Evolutionary conservation across 2,113 vertebrate species (phyloP).

Genomic region (Cavia aperea): DNA sequence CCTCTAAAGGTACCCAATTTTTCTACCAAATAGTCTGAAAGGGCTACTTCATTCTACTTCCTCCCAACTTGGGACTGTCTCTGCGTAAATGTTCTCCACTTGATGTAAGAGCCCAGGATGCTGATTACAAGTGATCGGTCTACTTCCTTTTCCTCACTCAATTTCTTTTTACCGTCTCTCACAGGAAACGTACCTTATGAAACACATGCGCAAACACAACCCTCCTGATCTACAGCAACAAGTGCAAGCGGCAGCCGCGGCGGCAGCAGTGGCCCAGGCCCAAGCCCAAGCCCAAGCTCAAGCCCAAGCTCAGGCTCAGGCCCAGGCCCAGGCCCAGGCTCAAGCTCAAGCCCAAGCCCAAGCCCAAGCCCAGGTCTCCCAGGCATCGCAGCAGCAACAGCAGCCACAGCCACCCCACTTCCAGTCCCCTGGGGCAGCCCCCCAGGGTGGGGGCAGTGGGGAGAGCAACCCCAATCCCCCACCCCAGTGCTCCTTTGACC

Average conservation of each 20-base stretch:
- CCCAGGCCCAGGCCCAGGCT: constrained; percentile 72
- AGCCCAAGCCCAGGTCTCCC: constrained; percentile 34
- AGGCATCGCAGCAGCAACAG: constrained; percentile 48
- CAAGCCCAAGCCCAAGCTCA: background rate
- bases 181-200: constrained; percentile 98
- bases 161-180: background rate
- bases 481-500: constrained; percentile 92
- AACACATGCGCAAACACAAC: constrained; percentile 99
- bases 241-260: constrained; percentile 72
- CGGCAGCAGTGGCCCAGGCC: constrained; percentile 67
- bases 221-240: constrained; percentile 82
- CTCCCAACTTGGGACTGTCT: background rate
- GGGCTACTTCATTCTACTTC: background rate
- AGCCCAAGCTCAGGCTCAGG: background rate
- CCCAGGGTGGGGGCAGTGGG: constrained; percentile 78
- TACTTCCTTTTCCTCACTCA: constrained; percentile 49
- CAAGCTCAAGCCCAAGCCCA: constrained; percentile 74
- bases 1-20: background rate
- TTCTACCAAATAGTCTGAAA: background rate
- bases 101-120: background rate
- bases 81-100: background rate
- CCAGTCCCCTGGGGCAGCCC: constrained; percentile 78
- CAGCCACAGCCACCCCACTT: constrained; percentile 84
- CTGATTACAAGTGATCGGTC: background rate
- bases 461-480: constrained; percentile 83